These are phyloP conservation scores for Fopius arisanus DNA, from an alignment of 1,140 invertebrate species.

Conservation along the genomic window DNA sequence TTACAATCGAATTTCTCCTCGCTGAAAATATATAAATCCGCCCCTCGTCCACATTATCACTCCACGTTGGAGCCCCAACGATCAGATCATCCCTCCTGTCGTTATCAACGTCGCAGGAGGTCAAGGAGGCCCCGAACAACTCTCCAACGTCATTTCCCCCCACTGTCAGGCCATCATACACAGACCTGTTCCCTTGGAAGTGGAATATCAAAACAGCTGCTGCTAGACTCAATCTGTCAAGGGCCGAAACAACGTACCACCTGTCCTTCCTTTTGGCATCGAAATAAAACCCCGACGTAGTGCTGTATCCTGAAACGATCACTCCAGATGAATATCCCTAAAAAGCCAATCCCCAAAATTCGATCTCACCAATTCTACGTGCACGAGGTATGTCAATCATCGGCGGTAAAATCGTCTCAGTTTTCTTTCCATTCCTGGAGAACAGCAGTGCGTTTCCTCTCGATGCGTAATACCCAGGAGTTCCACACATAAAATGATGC, in stretches of 20 bases:
- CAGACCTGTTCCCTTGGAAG: constrained; percentile 33
- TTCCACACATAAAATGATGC: constrained; percentile 65
- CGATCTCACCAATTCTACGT: background rate
- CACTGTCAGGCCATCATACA: constrained; percentile 41
- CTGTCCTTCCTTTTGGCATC: constrained; percentile 38
- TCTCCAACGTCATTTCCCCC: constrained; percentile 74
- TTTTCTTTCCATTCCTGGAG: background rate
- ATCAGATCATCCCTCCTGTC: constrained; percentile 78
- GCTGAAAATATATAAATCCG: constrained; percentile 68
- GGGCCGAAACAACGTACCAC: constrained; percentile 66
- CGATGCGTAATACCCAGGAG: constrained; percentile 68
- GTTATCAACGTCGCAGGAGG: constrained; percentile 75
- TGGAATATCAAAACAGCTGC: constrained; percentile 63
- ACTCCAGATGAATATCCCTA: background rate
- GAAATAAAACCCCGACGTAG: constrained; percentile 68
- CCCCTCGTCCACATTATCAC: constrained; percentile 67
- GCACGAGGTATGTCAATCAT: background rate
- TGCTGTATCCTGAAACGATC: constrained; percentile 65
- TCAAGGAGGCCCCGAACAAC: constrained; percentile 80
- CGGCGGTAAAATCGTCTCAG: constrained; percentile 37
- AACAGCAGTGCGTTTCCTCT: constrained; percentile 51
- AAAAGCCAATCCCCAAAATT: no score
- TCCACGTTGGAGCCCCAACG: constrained; percentile 81
- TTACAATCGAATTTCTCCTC: constrained; percentile 18
- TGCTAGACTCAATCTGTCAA: constrained; percentile 54